These are phyloP conservation scores for Rhincodon typus DNA, from an alignment of 2,797 vertebrate species.

Conservation along the genomic window DNA sequence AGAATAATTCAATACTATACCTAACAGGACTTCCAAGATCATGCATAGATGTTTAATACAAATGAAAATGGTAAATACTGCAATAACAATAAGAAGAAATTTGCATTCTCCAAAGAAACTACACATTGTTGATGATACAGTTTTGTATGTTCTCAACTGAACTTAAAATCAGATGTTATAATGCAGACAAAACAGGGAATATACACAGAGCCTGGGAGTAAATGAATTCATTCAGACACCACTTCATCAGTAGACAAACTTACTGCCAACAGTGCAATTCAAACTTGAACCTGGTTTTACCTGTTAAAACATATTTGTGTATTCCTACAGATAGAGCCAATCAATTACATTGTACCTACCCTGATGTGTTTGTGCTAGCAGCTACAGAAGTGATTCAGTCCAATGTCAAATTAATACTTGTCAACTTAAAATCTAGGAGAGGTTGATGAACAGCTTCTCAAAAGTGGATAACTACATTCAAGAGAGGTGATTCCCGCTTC, in stretches of 20 bases:
- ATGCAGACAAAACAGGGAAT: not conserved
- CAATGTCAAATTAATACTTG: not conserved
- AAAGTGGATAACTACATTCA: no score
- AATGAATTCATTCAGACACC: not conserved
- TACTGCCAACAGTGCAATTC: not conserved
- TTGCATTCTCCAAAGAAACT: not conserved
- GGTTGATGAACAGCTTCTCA: no score
- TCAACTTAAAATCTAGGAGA: no score
- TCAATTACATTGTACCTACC: not conserved
- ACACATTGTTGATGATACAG: not conserved
- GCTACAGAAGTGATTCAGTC: not conserved
- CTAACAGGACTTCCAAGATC: not conserved
- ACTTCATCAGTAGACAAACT: not conserved
- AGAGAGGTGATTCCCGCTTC: not conserved
- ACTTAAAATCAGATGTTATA: not conserved
- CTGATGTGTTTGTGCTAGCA: not conserved
- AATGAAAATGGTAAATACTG: not conserved
- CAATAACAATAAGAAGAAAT: not conserved
- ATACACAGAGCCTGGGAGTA: no score
- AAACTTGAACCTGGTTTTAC: not conserved
- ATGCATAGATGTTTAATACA: not conserved
- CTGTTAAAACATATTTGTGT: not conserved
- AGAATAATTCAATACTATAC: not conserved
- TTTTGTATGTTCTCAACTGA: not conserved
- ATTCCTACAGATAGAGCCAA: not conserved